Evolutionary conservation across 1,140 invertebrate species (phyloP).

Genomic region (Fopius arisanus): DNA sequence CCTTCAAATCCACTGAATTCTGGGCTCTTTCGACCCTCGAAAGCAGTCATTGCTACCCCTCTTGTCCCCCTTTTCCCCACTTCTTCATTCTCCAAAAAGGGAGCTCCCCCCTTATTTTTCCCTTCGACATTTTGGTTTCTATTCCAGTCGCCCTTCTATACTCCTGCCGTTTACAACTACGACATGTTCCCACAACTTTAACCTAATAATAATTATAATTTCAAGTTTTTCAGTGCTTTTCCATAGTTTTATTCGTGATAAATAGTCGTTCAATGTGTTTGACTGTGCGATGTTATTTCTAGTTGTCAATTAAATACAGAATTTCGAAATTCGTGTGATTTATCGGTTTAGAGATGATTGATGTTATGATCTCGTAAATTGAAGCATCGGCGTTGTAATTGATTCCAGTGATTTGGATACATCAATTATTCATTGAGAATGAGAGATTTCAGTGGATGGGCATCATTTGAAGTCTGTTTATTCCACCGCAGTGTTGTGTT

Average conservation of each 20-base stretch:
- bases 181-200: conserved; percentile 6
- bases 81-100: conserved; percentile 38
- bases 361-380: too few species aligned
- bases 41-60: conserved; percentile 56
- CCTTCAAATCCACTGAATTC: conserved; percentile 2
- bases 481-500: not conserved
- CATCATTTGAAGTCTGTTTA: too few species aligned
- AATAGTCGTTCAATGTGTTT: not conserved
- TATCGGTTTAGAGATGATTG: too few species aligned
- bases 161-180: conserved; percentile 39
- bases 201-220: not conserved
- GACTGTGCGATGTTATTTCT: too few species aligned
- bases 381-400: not conserved
- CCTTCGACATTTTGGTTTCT: conserved; percentile 53
- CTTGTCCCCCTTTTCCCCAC: conserved; percentile 36
- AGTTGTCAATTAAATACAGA: too few species aligned
- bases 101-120: conserved; percentile 42
- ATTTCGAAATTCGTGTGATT: too few species aligned
- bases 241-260: too few species aligned
- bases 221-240: not conserved
- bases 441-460: not conserved
- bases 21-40: conserved; percentile 36
- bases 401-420: not conserved
- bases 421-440: not conserved
- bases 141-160: conserved; percentile 54